phyloP scores from a whole-genome alignment of 2,797 vertebrate genomes.

The Sebastes iracundus region DNA sequence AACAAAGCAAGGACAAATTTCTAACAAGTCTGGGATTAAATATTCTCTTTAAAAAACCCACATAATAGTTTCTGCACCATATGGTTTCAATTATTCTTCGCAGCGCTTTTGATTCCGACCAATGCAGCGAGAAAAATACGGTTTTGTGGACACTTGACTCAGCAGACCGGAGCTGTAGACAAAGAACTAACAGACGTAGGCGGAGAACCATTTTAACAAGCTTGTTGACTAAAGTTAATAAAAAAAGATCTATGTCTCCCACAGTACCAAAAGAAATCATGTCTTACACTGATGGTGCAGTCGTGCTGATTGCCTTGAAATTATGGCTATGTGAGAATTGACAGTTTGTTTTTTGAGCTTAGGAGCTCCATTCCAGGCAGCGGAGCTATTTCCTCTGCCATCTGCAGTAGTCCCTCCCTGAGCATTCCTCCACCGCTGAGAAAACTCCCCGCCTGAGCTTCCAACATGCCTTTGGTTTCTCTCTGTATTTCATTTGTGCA shows the following conservation, averaged over 20 bases:
- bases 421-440: constrained; percentile 85
- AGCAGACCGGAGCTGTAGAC: constrained; percentile 43
- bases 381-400: constrained; percentile 84
- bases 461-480: constrained; percentile 81
- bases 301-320: constrained; percentile 43
- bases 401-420: constrained; percentile 81
- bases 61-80: constrained; percentile 67
- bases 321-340: constrained; percentile 63
- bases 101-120: constrained; percentile 47
- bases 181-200: constrained; percentile 41
- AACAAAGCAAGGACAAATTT: constrained; percentile 45
- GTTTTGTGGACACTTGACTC: constrained; percentile 57
- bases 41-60: constrained; percentile 70
- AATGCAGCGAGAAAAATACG: constrained; percentile 24
- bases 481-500: constrained; percentile 69
- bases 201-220: constrained; percentile 37
- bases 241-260: constrained; percentile 14
- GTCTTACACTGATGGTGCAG: constrained; percentile 17
- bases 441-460: constrained; percentile 83
- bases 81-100: constrained; percentile 66
- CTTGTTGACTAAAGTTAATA: constrained; percentile 21
- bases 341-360: constrained; percentile 77
- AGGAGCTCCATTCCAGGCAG: constrained; percentile 78
- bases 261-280: neutral
- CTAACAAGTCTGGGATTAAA: constrained; percentile 69